Conservation (phyloP, 2,113 vertebrate genomes). For the Brachyhypopomus occidentalis region DNA sequence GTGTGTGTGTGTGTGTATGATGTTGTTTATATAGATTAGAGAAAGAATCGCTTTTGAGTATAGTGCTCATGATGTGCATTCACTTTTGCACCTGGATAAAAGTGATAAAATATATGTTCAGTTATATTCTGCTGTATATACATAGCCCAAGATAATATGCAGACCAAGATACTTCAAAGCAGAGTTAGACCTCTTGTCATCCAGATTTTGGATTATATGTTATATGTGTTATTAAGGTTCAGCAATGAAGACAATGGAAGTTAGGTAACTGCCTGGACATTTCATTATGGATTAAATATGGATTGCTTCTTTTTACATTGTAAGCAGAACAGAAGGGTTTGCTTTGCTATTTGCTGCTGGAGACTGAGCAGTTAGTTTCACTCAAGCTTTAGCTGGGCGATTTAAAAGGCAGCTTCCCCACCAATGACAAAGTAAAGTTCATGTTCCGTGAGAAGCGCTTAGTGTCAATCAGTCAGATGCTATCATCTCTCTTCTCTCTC, state of each 20-base stretch:
- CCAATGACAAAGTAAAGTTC: slow-evolving; percentile 57
- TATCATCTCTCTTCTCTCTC: background rate
- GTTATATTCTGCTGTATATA: background rate
- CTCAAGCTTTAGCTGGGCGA: slow-evolving; percentile 41
- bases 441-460: slow-evolving; percentile 59
- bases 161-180: background rate
- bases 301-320: slow-evolving; percentile 26
- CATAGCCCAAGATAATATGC: background rate
- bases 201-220: background rate
- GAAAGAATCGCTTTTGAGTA: too few species aligned
- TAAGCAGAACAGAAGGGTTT: slow-evolving; percentile 42
- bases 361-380: slow-evolving; percentile 30
- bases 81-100: background rate
- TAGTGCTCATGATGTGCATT: background rate
- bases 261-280: background rate
- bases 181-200: slow-evolving; percentile 3
- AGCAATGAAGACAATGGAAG: background rate
- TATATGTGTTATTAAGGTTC: background rate
- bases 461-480: slow-evolving; percentile 30
- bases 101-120: background rate
- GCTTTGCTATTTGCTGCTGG: background rate
- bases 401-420: slow-evolving; percentile 72
- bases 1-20: background rate
- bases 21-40: background rate
- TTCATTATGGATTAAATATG: background rate